These are phyloP conservation scores for Hyperoplus lanceolatus DNA, from an alignment of 2,797 vertebrate genomes.

Conservation along the genomic window DNA sequence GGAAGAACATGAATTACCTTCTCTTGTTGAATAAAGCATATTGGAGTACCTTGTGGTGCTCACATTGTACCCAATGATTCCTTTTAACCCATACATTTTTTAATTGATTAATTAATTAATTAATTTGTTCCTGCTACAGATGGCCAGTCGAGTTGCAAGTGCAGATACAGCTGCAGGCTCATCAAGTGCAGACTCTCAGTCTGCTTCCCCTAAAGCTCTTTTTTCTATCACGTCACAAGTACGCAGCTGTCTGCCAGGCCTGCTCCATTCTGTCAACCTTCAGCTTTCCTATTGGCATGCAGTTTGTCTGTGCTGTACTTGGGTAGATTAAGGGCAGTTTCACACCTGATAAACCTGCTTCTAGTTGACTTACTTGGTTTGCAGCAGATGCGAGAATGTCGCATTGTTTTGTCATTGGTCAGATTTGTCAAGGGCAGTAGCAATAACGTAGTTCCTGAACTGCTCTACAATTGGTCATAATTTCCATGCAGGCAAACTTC, in stretches of 20 bases:
- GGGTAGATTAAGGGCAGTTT: not conserved
- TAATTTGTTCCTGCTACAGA: slow-evolving; percentile 94
- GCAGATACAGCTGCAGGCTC: slow-evolving; percentile 87
- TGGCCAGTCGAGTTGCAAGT: slow-evolving; percentile 93
- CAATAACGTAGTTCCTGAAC: too few relatives aligned
- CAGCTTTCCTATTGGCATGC: slow-evolving; percentile 80
- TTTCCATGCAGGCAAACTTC: too few relatives aligned
- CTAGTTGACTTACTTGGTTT: too few relatives aligned
- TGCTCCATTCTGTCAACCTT: slow-evolving; percentile 61
- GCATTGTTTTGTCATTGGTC: too few relatives aligned
- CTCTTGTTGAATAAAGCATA: not conserved
- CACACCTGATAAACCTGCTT: too few relatives aligned
- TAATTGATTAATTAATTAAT: slow-evolving; percentile 71
- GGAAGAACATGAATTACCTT: not conserved
- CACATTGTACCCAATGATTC: not conserved
- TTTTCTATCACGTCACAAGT: slow-evolving; percentile 95
- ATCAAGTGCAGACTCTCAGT: slow-evolving; percentile 93
- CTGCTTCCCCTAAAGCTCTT: slow-evolving; percentile 94
- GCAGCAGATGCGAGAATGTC: too few relatives aligned
- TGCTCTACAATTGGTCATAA: too few relatives aligned
- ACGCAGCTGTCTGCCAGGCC: slow-evolving; percentile 77
- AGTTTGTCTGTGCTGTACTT: slow-evolving; percentile 41
- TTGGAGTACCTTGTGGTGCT: slow-evolving; percentile 4
- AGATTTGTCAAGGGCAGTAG: too few relatives aligned
- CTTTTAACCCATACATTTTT: not conserved